Conservation (phyloP, 35 echinoderm and acorn worm species). For the Eucidaris tribuloides region DNA sequence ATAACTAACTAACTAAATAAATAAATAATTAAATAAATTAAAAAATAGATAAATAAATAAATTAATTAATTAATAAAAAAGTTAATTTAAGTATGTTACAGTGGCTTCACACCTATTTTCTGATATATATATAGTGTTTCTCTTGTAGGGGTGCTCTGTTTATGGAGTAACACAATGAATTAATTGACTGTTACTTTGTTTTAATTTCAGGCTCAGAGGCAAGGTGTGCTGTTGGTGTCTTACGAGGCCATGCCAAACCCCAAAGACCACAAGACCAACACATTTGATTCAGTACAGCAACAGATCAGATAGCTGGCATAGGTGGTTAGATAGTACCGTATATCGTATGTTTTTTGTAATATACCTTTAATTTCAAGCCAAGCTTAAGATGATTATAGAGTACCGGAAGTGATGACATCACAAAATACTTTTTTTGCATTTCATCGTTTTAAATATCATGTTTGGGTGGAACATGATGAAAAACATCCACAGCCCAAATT, state of each 20-base stretch:
- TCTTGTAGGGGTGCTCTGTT: neutral
- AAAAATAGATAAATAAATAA: too few species aligned
- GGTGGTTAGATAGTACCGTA: neutral
- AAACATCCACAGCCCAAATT: too few species aligned
- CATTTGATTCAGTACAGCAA: slow-evolving; percentile 48
- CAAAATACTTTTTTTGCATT: too few species aligned
- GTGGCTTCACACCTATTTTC: neutral
- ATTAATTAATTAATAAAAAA: neutral
- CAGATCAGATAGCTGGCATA: slow-evolving; percentile 50
- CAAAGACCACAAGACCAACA: slow-evolving; percentile 76
- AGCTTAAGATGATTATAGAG: too few species aligned
- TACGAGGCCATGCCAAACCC: slow-evolving; percentile 86
- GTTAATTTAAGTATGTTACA: neutral
- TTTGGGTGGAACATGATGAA: too few species aligned
- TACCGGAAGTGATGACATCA: too few species aligned
- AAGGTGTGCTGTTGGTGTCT: slow-evolving; percentile 53
- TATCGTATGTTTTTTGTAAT: too few species aligned
- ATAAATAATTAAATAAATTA: neutral
- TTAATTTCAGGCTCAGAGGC: slow-evolving; percentile 63
- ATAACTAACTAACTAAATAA: too few species aligned
- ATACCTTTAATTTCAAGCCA: too few species aligned
- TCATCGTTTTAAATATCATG: too few species aligned
- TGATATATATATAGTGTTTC: neutral
- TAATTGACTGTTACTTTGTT: neutral
- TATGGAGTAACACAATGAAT: neutral